Base-by-base conservation (phyloP, 2,113 vertebrate species). In the Boulengeromyrus knoepffleri region DNA sequence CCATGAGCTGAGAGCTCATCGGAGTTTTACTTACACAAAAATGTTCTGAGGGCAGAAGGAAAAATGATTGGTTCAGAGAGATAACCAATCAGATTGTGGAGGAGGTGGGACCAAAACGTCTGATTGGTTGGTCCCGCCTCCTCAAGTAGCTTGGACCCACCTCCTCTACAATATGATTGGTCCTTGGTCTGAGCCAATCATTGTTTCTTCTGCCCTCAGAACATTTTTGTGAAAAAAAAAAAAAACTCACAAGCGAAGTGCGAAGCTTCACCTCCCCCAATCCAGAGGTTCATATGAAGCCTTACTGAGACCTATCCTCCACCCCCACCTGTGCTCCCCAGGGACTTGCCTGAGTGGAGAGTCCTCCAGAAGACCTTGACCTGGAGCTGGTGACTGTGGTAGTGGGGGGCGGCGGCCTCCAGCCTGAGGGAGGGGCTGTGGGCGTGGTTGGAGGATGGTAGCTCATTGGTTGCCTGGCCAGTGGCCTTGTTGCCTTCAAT, bases 321-420 rank as follows among this genome's bases (percentile, higher is more conserved):
- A 87, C 24, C 21, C 39, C 19, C 39, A 8, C 42, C 21, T 85
- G 42, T n/a, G 24, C 36, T 47, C 39, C 83, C 42, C 27, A 87
- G 49, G 31, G 31, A 88, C 95, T 95, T 92, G 94, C 96, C 93
- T 19, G 93, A 92, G 36, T 93, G 89, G 45, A 92, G 94, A 94
- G 95, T 95, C 92, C 96, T 96, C 95, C 96, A 95, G 93, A 94
- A 95, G 88, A 94, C 95, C 94, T 96, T 96, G 92, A 95, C 95
- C 94, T 95, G 95, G 93, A 96, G 94, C 94, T 95, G 96, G 94
- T 96, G 93, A 21, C 95, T 93, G 90, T 93, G 93, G 92, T 96
- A 97, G 94, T 97, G 96, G 89, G 95, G 95, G 84, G 95, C 92
- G 4, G 96, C 95, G 5, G 94, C 94, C 93, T 95, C 96, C 87